Evolutionary conservation across 2,888 invertebrate genomes (phyloP).

Genomic region (Polyommatus iphigenia): DNA sequence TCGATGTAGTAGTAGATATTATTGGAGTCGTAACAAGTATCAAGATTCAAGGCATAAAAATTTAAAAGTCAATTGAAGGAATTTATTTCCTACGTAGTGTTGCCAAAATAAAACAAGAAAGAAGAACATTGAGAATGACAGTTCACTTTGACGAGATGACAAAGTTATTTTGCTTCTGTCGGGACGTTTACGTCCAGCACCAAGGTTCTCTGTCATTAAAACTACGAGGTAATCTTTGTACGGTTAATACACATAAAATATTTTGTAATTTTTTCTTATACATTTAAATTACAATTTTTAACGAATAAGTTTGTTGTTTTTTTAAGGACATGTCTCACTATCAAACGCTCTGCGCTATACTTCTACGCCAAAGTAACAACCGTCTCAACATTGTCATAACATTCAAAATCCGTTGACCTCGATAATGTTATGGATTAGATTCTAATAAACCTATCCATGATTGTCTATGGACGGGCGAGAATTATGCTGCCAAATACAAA

Average conservation of each 20-base stretch:
- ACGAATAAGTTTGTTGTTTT: too few species aligned
- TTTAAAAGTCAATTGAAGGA: too few species aligned
- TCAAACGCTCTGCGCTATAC: not conserved
- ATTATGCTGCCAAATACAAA: not conserved
- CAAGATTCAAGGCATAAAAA: too few species aligned
- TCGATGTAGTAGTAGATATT: not conserved
- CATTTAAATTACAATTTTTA: too few species aligned
- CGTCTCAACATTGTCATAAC: not conserved
- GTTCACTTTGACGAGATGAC: not conserved
- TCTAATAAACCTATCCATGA: not conserved
- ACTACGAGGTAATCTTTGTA: too few species aligned
- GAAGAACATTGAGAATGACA: not conserved
- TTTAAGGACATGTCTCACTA: not conserved
- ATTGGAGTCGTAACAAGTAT: not conserved
- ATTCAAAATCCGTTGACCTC: not conserved
- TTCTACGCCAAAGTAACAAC: not conserved
- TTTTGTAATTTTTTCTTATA: too few species aligned
- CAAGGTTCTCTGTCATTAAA: not conserved
- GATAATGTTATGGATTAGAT: not conserved
- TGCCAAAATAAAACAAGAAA: not conserved
- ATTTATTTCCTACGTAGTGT: too few species aligned
- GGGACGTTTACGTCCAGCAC: not conserved
- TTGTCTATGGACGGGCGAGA: conserved; percentile 19
- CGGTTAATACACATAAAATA: too few species aligned
- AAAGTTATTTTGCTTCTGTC: not conserved